Evolutionary conservation across 1,140 invertebrate genomes (phyloP), one percentile per base, ranked within the genome.

Genomic region (Pogonomyrmex barbatus): DNA sequence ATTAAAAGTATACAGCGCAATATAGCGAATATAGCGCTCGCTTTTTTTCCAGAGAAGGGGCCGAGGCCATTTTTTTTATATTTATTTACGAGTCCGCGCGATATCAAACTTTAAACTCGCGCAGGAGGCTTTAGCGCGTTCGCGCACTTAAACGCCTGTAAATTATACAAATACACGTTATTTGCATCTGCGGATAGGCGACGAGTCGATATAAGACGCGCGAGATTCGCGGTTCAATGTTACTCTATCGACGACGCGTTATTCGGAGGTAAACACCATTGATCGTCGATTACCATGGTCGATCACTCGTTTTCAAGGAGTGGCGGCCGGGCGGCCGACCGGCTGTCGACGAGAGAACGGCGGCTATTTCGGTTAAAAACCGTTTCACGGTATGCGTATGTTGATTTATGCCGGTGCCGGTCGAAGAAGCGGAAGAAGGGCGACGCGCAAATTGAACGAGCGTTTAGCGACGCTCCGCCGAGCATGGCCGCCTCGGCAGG

Each of bases 371-470:
- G 77, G 65, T 82, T 73, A 63, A 58, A 83, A 79, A 78, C 24
- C 85, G 71, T 89, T 89, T 87, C 52, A 89, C 77, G 77, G 71
- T 76, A 54, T 39, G 63, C 36, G 76, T 54, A 83, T 75, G 79
- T 83, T 83, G 88, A 89, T 89, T 89, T 89, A 87, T 86, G 73
- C 87, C 70, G 87, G 82, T 89, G 83, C 73, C 85, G 24, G 24
- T 87, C 58, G 84, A 78, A 83, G 79, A 83, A 75, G 30, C 52
- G 54, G 85, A 87, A 85, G 88, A 78, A 89, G 84, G 77, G 71
- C 85, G 88, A 87, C 78, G 73, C 88, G 88, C 85, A 89, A 89
- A 89, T 89, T 89, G 88, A 89, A 89, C 88, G 88, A 87, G 54
- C 88, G 85, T 89, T 89, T 89, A 89, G 88, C 88, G 88, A 89